Base-by-base conservation (phyloP, 2,888 invertebrate species). In the Drosophila mimica region DNA sequence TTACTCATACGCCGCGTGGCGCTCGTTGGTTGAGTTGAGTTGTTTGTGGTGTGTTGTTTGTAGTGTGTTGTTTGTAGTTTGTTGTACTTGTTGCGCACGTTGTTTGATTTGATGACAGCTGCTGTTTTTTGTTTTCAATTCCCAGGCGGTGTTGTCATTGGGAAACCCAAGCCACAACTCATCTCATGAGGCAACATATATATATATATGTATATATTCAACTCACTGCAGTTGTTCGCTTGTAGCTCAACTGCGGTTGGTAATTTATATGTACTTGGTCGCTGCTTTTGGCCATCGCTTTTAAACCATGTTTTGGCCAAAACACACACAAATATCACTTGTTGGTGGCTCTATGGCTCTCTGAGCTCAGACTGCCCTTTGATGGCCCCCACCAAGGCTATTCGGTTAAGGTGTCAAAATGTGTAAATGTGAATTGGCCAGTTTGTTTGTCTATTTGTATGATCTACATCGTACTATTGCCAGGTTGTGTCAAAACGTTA, bases 1-100 rank as follows among this genome's bases (percentile, higher is more conserved):
- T 82, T 85, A 85, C 82, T 82, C 86, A 82, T 82, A 82, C 83
- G 76, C 82, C 72, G 72, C 76, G 81, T 74, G 85, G 76, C 74
- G 66, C 76, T 61, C 53, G 54, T 52, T 53, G 65, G 25, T 25
- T 25, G 25, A 25, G 25, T 25, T 25, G 25, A 51, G 43, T 53
- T 60, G 61, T 25, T 56, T 34, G 36, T 43, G 33, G 34, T 34
- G 76, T 77, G 72, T 72, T 72, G 76, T 68, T 76, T 76, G 76
- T 69, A 62, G 76, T 15, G 13, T 34, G 34, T 0, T 34, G 40
- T 34, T 57, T 61, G 61, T 36, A 54, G 62, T 48, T 34, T 63
- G 52, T 70, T 65, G 68, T 62, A 79, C 76, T 77, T 79, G 77
- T 79, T 77, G 76, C 74, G 49, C 74, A 59, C 61, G 64, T 74